Evolutionary conservation across 2,888 invertebrate genomes (phyloP).

Genomic region (Pteria penguin): DNA sequence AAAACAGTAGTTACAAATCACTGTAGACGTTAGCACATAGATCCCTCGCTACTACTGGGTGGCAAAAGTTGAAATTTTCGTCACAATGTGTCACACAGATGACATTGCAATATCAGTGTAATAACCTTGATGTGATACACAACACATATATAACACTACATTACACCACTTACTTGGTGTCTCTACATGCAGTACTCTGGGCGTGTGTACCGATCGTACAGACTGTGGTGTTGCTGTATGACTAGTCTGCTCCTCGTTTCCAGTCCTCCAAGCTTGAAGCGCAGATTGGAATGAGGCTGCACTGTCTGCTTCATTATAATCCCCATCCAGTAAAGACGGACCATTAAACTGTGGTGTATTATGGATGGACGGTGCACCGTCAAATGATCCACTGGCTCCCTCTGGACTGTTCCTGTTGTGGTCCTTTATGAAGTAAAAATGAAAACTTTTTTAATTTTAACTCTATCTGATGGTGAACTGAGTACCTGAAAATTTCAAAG

Average conservation of each 20-base stretch:
- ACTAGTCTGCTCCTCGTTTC: slow-evolving; percentile 2
- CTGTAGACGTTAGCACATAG: too few relatives aligned
- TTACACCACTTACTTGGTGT: slow-evolving; percentile 57
- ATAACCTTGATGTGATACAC: too few relatives aligned
- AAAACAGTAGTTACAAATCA: too few relatives aligned
- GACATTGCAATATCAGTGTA: too few relatives aligned
- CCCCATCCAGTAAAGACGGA: slow-evolving; percentile 69
- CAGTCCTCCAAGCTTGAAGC: slow-evolving; percentile 46
- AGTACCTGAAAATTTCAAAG: too few relatives aligned
- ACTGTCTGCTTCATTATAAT: slow-evolving; percentile 76
- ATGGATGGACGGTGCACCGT: slow-evolving; percentile 58
- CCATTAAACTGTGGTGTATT: too few relatives aligned
- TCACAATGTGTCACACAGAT: too few relatives aligned
- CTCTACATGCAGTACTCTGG: slow-evolving; percentile 52
- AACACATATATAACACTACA: too few relatives aligned
- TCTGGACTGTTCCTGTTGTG: slow-evolving; percentile 62
- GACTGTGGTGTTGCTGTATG: slow-evolving; percentile 14
- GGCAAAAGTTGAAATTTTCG: too few relatives aligned
- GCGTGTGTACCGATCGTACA: slow-evolving; percentile 29
- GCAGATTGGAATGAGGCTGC: slow-evolving; percentile 78
- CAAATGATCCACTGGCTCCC: slow-evolving; percentile 66
- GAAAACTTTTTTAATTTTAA: too few relatives aligned
- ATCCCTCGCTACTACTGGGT: too few relatives aligned
- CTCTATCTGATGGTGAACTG: too few relatives aligned
- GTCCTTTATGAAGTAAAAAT: slow-evolving; percentile 6